Evolutionary conservation across 2,888 invertebrate species (phyloP).

Genomic region (Conomelus anceps): DNA sequence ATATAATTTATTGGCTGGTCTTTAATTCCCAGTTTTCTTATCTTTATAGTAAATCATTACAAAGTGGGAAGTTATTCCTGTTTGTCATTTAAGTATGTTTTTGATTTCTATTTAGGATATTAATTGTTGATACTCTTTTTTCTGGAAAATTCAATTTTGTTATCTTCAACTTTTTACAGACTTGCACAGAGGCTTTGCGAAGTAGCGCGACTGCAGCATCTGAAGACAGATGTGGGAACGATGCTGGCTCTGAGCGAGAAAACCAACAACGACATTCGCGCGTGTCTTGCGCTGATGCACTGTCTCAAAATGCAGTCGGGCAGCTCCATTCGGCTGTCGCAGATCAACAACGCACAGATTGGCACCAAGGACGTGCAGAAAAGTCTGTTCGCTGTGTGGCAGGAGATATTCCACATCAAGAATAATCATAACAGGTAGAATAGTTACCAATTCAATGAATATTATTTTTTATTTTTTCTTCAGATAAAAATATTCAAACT

Average conservation of each 20-base stretch:
- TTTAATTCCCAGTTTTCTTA: no score
- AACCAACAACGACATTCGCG: conserved; percentile 81
- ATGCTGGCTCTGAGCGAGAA: conserved; percentile 73
- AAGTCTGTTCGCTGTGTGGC: conserved; percentile 77
- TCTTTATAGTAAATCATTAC: no score
- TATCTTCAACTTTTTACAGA: conserved; percentile 32
- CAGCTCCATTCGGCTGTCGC: conserved; percentile 44
- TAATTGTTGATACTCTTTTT: not conserved
- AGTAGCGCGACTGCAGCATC: conserved; percentile 59
- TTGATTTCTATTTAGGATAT: no score
- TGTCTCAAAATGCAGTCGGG: conserved; percentile 49
- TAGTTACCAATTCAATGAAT: not conserved
- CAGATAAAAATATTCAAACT: no score
- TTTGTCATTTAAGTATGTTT: no score
- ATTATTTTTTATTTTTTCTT: not conserved
- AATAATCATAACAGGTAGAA: conserved; percentile 21
- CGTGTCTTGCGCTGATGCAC: conserved; percentile 85
- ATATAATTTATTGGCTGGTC: no score
- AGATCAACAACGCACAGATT: conserved; percentile 59
- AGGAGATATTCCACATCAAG: conserved; percentile 65
- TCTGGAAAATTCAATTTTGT: not conserved
- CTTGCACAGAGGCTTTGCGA: conserved; percentile 57
- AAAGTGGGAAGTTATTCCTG: no score
- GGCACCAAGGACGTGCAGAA: conserved; percentile 84
- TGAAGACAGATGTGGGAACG: conserved; percentile 62